phyloP scores from a whole-genome alignment of 2,113 vertebrate species.

The Dromas ardeola region DNA sequence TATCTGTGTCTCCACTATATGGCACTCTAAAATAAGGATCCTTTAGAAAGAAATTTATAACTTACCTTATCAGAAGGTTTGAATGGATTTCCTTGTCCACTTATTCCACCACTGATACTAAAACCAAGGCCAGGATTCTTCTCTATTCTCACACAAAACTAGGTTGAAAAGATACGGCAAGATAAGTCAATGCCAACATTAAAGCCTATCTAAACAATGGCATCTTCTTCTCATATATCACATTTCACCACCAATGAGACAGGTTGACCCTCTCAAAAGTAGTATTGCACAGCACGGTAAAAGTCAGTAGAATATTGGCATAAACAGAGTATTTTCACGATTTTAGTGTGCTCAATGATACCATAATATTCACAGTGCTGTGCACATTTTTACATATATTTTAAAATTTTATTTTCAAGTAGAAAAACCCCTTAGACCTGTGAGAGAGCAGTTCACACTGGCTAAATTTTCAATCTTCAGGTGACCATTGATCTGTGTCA shows the following conservation, averaged over 20 bases:
- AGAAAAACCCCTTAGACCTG: background rate
- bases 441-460: background rate
- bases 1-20: background rate
- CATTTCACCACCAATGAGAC: rapidly evolving
- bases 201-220: background rate
- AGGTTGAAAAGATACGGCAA: slow-evolving; percentile 22
- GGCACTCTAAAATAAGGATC: background rate
- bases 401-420: background rate
- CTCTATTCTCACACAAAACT: slow-evolving; percentile 99
- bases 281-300: rapidly evolving
- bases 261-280: background rate
- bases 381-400: background rate
- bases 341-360: background rate
- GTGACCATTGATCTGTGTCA: background rate
- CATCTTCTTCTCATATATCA: background rate
- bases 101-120: slow-evolving; percentile 99
- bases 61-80: slow-evolving; percentile 99
- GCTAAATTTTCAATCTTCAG: background rate
- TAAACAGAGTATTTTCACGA: background rate
- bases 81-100: slow-evolving; percentile 99
- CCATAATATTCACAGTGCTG: background rate
- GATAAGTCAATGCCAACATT: background rate
- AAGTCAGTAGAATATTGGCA: background rate
- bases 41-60: background rate
- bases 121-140: slow-evolving; percentile 99